Percentiles rank a stretch among this genome's conserved stretches.
These are phyloP conservation scores for Psittacula derbiana DNA, from an alignment of 2,797 vertebrate species.

Conservation along the genomic window DNA sequence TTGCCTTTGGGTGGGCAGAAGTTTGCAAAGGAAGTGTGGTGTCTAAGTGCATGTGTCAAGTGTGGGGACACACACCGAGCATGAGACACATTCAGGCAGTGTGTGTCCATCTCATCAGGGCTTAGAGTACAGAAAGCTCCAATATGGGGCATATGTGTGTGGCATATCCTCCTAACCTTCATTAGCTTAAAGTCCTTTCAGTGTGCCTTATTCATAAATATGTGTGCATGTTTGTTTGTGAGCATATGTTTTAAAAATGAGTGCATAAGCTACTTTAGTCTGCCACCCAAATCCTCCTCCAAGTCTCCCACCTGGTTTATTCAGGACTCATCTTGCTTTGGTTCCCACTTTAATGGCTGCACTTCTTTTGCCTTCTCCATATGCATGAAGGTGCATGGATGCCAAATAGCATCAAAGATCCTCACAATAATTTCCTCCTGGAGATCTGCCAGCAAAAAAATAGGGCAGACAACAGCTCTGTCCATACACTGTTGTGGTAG, in stretches of 20 bases:
- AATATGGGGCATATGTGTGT: fast-evolving
- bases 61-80: fast-evolving
- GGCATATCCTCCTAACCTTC: not conserved
- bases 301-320: not conserved
- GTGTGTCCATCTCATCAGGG: not conserved
- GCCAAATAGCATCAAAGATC: constrained; percentile 23
- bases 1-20: not conserved
- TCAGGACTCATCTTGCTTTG: not conserved
- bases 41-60: not conserved
- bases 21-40: not conserved
- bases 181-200: not conserved
- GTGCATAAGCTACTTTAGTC: not conserved
- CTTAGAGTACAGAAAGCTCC: not conserved
- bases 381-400: not conserved
- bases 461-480: not conserved
- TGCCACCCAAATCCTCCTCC: not conserved
- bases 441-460: not conserved
- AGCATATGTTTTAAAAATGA: not conserved
- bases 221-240: not conserved
- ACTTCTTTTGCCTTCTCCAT: not conserved
- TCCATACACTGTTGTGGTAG: not conserved
- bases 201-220: not conserved
- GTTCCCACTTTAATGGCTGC: not conserved
- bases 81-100: not conserved
- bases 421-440: constrained; percentile 27